Evolutionary conservation across 2,888 invertebrate species (phyloP), one percentile per base, ranked within the genome.

Genomic region (Amphipyra tragopoginis): DNA sequence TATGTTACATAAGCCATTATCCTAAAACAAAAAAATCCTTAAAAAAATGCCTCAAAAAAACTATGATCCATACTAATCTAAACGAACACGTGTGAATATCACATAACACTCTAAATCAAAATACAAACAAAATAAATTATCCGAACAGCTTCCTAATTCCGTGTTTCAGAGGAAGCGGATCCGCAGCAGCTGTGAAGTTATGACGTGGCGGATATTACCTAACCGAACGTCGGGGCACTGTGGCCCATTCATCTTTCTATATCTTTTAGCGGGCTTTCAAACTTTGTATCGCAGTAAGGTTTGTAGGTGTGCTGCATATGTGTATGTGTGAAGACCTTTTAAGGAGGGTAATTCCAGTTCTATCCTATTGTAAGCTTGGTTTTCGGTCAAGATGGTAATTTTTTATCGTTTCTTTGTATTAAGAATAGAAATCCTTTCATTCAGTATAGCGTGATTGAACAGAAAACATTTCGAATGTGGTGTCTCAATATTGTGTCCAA

Each of bases 161-260:
- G 42, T 66, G 86, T 73, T 65, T 48, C 34, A 72, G 73, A 86
- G 89, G 90, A 87, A 88, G 85, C 74, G 77, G 81, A 85, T 83
- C 81, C 74, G 82, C 86, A 84, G 81, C 90, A 89, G 88, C 90
- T 90, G 89, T 75, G 86, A 86, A 89, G 90, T 88, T 90, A 87
- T 88, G 89, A 87, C 88, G 83, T 79, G 83, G 79, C 90, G 91
- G 90, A 91, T 90, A 91, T 91, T 90, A 87, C 87, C 82, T 83
- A 84, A 88, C 87, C 88, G 81, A 85, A 82, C 72, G 79, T 73
- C 71, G 77, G 21, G 68, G 77, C 68, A 76, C 75, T 72, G 68
- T 66, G 70, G 70, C 59, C 82, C 79, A 86, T 86, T 86, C 83
- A 82, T 85, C 83, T 79, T 77, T 77, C 79, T 73, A 64, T 76